These are phyloP conservation scores for Kryptolebias marmoratus DNA, from an alignment of 2,113 vertebrate genomes.

Conservation along the genomic window DNA sequence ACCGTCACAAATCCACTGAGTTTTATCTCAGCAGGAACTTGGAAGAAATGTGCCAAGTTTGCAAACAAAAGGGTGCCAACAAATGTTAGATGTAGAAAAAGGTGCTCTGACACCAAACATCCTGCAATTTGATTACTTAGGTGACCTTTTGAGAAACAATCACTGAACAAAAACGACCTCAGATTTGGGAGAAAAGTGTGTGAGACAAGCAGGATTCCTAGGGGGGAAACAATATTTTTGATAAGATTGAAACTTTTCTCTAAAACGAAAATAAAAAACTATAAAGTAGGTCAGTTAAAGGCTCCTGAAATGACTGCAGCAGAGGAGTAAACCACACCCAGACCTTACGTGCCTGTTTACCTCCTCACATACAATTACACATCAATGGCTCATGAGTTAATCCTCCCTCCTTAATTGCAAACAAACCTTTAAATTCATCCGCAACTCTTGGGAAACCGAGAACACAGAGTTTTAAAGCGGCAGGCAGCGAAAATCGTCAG, in stretches of 20 bases:
- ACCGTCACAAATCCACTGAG: neutral
- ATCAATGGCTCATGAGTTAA: constrained; percentile 2
- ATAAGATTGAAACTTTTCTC: neutral
- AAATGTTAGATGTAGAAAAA: neutral
- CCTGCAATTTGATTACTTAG: too few relatives aligned
- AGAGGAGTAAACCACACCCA: constrained; percentile 71
- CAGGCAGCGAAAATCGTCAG: too few relatives aligned
- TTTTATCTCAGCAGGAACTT: neutral
- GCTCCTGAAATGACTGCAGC: constrained; percentile 42
- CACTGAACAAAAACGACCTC: too few relatives aligned
- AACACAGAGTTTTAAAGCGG: too few relatives aligned
- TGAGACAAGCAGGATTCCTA: too few relatives aligned
- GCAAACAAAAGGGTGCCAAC: neutral
- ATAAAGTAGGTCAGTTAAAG: neutral
- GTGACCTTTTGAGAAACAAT: too few relatives aligned
- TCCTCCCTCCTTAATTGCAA: neutral
- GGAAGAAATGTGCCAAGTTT: neutral
- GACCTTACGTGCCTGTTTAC: constrained; percentile 14
- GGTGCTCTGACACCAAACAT: too few relatives aligned
- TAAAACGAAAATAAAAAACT: constrained; percentile 21
- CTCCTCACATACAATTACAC: constrained; percentile 33
- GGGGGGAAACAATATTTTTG: too few relatives aligned
- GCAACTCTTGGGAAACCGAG: neutral
- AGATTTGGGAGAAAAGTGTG: too few relatives aligned
- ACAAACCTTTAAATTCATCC: neutral